A percentile compares a stretch with the other conserved stretches of the same genome.
Conservation (phyloP, 2,113 vertebrate genomes). For the Channa maculata region DNA sequence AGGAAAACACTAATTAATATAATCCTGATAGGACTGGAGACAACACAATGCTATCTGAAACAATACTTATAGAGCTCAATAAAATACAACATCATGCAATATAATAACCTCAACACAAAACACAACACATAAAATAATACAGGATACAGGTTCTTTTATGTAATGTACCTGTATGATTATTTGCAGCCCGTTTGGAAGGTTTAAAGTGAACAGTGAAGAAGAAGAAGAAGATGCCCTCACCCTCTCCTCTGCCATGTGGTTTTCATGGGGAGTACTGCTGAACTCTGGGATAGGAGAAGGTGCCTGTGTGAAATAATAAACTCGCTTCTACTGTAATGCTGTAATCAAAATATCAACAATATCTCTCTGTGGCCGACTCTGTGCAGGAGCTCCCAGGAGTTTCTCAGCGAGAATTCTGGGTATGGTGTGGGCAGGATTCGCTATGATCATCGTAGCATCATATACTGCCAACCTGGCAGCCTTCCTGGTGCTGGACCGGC, state of each 20-base stretch:
- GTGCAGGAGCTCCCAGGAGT: constrained; percentile 91
- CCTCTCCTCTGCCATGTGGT: constrained; percentile 97
- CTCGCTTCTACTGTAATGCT: background rate
- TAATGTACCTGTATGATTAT: background rate
- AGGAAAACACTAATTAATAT: too few species aligned
- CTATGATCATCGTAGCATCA: constrained; percentile 98
- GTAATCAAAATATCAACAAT: too few species aligned
- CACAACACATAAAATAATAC: background rate
- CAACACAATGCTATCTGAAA: too few species aligned
- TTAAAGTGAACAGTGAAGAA: constrained; percentile 97
- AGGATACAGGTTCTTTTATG: too few species aligned
- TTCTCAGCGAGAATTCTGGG: constrained; percentile 96
- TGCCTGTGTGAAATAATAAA: background rate
- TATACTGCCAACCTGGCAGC: constrained; percentile 98
- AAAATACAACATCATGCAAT: too few species aligned
- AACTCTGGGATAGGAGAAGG: constrained; percentile 97
- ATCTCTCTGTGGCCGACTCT: too few species aligned
- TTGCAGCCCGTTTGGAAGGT: constrained; percentile 92
- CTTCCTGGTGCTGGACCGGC: constrained; percentile 96
- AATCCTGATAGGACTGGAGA: too few species aligned
- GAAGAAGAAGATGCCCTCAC: constrained; percentile 97
- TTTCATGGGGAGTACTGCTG: constrained; percentile 96
- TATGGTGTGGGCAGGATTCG: constrained; percentile 98
- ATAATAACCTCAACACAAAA: background rate
- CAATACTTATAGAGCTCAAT: too few species aligned